phyloP scores from a whole-genome alignment of 1,140 invertebrate genomes.

The Ceratina calcarata region DNA sequence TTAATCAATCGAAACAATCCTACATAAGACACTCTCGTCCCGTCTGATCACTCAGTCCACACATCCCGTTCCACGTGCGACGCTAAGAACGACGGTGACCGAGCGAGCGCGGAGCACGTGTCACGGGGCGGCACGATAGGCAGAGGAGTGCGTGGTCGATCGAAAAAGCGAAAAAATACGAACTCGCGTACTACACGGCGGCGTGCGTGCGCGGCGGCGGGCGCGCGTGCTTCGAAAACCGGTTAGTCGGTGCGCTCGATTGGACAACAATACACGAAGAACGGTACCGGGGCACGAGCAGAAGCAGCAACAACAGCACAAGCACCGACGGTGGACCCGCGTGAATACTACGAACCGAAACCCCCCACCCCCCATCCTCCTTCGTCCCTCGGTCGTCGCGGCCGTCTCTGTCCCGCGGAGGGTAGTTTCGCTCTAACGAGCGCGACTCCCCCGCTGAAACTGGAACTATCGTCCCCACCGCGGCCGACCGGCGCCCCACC shows the following conservation, averaged over 20 bases:
- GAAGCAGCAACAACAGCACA: conserved; percentile 64
- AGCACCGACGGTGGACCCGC: conserved; percentile 61
- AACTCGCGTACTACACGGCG: too few relatives aligned
- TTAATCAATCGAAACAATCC: too few relatives aligned
- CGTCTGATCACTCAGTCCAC: too few relatives aligned
- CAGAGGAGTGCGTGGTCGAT: conserved; percentile 18
- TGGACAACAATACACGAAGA: conserved; percentile 69
- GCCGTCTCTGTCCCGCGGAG: conserved; percentile 49
- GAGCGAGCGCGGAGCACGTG: conserved; percentile 39
- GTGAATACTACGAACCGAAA: conserved; percentile 65
- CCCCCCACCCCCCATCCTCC: conserved; percentile 20
- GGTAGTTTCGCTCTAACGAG: conserved; percentile 46
- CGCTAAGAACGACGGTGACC: too few relatives aligned
- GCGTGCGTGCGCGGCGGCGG: conserved; percentile 38
- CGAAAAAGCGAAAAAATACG: conserved; percentile 37
- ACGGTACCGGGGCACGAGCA: conserved; percentile 59
- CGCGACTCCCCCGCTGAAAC: conserved; percentile 46
- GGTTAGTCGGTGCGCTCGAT: conserved; percentile 70
- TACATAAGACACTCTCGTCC: too few relatives aligned
- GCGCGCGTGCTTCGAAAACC: conserved; percentile 53
- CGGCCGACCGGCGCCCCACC: conserved; percentile 34
- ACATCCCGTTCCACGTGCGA: too few relatives aligned
- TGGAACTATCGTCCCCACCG: conserved; percentile 46
- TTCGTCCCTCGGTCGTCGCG: conserved; percentile 37
- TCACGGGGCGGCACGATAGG: conserved; percentile 24